Conservation (phyloP, 2,113 vertebrate genomes). For the Procavia capensis region DNA sequence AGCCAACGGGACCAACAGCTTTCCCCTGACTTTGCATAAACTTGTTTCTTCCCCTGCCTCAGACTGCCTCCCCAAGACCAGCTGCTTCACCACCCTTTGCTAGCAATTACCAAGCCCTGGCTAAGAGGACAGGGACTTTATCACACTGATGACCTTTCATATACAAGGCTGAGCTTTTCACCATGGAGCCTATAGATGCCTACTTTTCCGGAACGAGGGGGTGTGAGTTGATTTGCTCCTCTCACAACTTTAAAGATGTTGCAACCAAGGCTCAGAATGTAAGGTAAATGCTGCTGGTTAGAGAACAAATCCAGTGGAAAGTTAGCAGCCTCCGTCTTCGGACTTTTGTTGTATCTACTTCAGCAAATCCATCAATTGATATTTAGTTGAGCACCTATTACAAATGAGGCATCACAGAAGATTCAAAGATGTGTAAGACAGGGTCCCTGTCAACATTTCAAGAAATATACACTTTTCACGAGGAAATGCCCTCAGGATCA, state of each 20-base stretch:
- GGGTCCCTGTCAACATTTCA: neutral
- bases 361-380: neutral
- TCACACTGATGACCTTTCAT: neutral
- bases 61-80: neutral
- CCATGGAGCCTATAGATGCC: neutral
- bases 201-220: neutral
- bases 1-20: neutral
- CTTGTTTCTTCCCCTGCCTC: neutral
- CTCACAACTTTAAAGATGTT: neutral
- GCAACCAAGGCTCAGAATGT: neutral
- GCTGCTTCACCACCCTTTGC: neutral
- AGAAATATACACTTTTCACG: neutral
- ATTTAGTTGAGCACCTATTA: neutral
- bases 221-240: neutral
- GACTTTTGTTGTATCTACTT: neutral
- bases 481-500: neutral
- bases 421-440: neutral
- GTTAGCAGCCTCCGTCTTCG: neutral
- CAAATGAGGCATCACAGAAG: neutral
- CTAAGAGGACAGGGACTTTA: neutral
- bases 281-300: neutral
- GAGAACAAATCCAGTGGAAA: neutral
- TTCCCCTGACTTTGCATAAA: neutral
- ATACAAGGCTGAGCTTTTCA: neutral
- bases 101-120: slow-evolving; percentile 2